Conservation (phyloP, 2,888 invertebrate species). For the Chymomyza procnemis region DNA sequence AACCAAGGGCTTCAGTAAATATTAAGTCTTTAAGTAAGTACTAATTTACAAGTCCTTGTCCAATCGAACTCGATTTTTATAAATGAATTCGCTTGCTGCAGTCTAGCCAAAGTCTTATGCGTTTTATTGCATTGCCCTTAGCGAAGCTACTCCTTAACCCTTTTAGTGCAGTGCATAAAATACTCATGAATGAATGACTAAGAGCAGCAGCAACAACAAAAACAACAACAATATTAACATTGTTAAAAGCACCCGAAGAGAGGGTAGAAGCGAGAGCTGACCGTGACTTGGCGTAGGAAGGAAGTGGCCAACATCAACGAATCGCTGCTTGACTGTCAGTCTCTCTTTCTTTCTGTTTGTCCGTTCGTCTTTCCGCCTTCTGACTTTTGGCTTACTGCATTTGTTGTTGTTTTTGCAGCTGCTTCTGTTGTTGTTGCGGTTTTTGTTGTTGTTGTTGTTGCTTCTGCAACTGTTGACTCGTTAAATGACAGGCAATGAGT, state of each 20-base stretch:
- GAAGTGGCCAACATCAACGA: not conserved
- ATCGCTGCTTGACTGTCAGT: not conserved
- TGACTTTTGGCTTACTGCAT: not conserved
- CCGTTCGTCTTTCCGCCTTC: not conserved
- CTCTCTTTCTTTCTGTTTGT: not conserved
- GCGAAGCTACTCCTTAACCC: too few relatives aligned
- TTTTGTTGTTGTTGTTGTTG: constrained; percentile 11
- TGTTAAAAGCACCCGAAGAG: not conserved
- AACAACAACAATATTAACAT: not conserved
- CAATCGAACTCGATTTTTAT: too few relatives aligned
- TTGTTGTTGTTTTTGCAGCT: constrained; percentile 5
- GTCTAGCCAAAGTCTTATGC: too few relatives aligned
- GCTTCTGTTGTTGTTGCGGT: not conserved
- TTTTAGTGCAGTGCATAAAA: too few relatives aligned
- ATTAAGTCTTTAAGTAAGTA: too few relatives aligned
- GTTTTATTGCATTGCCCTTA: too few relatives aligned
- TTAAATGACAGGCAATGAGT: constrained; percentile 11
- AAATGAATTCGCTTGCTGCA: too few relatives aligned
- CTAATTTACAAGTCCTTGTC: too few relatives aligned
- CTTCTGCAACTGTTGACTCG: constrained; percentile 2
- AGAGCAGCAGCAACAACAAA: not conserved
- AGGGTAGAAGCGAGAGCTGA: not conserved
- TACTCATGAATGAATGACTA: constrained; percentile 1
- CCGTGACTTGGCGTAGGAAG: not conserved
- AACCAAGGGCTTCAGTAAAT: too few relatives aligned